These are phyloP conservation scores for Cheilosia pagana DNA, from an alignment of 2,888 invertebrate genomes.

Conservation along the genomic window DNA sequence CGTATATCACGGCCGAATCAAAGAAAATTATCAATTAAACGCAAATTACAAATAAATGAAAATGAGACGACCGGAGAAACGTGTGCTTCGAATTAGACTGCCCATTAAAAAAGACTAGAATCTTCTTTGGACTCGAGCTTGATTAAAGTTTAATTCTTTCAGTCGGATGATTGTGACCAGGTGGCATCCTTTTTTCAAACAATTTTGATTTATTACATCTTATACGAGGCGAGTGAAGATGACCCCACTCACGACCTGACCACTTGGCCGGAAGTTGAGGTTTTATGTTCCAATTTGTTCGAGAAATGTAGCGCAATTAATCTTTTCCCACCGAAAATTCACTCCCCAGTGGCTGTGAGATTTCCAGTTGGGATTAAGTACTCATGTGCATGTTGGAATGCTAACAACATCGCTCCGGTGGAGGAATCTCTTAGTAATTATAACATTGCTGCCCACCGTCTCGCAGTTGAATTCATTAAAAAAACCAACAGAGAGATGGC, in stretches of 20 bases:
- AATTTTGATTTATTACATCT: conserved; percentile 25
- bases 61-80: conserved; percentile 5
- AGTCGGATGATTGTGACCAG: too few species aligned
- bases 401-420: conserved; percentile 39
- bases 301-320: conserved; percentile 55
- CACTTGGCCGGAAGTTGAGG: conserved; percentile 46
- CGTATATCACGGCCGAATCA: neutral
- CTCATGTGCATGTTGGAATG: conserved; percentile 71
- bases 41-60: conserved; percentile 2
- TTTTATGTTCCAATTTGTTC: conserved; percentile 61
- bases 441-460: conserved; percentile 40
- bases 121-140: too few species aligned
- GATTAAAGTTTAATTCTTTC: too few species aligned
- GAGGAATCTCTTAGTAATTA: conserved; percentile 49
- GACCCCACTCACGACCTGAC: conserved; percentile 3
- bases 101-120: too few species aligned
- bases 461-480: conserved; percentile 36
- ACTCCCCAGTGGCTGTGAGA: neutral
- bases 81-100: conserved; percentile 19
- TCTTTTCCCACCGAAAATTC: conserved; percentile 29
- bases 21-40: conserved; percentile 42
- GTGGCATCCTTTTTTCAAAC: conserved; percentile 20
- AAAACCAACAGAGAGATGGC: too few species aligned
- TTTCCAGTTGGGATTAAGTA: conserved; percentile 49
- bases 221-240: too few species aligned